phyloP scores from a whole-genome alignment of 2,113 vertebrate species.

The Eptatretus burgeri region DNA sequence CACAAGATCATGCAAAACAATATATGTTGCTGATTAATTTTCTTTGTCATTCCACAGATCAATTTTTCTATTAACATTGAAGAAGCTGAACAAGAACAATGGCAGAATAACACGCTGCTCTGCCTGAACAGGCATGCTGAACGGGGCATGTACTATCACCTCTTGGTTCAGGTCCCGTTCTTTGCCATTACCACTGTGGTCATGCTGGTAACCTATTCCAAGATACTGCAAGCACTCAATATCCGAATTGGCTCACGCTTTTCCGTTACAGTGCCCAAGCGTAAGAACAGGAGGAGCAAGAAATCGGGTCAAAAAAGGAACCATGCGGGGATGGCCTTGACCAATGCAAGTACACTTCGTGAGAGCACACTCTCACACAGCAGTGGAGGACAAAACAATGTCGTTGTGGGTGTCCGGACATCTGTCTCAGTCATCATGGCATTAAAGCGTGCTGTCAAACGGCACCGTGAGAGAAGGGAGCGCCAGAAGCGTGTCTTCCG shows the following conservation, averaged over 20 bases:
- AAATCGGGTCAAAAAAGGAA: conserved; percentile 10
- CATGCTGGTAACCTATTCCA: conserved; percentile 86
- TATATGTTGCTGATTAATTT: too few species aligned
- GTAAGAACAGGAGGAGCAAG: conserved; percentile 75
- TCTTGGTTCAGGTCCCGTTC: conserved; percentile 84
- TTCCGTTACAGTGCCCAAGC: conserved; percentile 40
- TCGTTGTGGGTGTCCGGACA: conserved; percentile 63
- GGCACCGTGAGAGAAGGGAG: conserved; percentile 72
- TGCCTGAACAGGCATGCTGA: conserved; percentile 46
- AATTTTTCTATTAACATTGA: conserved; percentile 33
- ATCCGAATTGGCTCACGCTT: conserved; percentile 88
- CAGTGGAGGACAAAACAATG: conserved; percentile 31
- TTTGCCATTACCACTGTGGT: conserved; percentile 80
- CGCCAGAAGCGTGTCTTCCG: conserved; percentile 75
- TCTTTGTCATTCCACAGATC: too few species aligned
- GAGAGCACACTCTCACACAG: conserved; percentile 42
- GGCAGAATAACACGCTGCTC: conserved; percentile 47
- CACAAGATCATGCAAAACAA: too few species aligned
- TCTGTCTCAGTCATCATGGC: conserved; percentile 93
- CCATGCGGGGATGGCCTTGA: conserved; percentile 12
- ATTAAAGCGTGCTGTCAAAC: conserved; percentile 59
- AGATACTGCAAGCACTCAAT: conserved; percentile 90
- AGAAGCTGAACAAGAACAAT: conserved; percentile 22
- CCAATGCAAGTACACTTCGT: conserved; percentile 50
- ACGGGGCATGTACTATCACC: conserved; percentile 75